A percentile compares a stretch with the other conserved stretches of the same genome.
These are phyloP conservation scores for Girardia tigrina DNA, from an alignment of 2,888 invertebrate genomes.

Conservation along the genomic window DNA sequence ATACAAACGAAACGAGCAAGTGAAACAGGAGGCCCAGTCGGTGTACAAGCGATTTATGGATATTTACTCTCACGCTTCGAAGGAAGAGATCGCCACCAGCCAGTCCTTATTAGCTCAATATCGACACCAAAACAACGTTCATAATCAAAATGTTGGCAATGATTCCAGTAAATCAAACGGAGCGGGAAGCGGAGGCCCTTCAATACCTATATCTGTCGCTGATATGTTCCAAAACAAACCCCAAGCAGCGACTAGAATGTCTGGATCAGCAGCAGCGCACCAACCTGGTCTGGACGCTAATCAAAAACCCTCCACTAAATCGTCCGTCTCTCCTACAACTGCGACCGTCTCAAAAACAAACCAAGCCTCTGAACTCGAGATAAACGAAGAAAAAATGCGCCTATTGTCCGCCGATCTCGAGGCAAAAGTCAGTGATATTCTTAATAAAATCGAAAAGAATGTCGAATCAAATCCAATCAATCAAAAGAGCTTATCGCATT, in stretches of 20 bases:
- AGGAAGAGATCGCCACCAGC: not conserved
- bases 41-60: conserved; percentile 6
- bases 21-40: not conserved
- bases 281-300: not conserved
- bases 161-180: not conserved
- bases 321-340: not conserved
- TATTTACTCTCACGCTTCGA: not conserved
- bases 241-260: not conserved
- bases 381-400: conserved; percentile 13
- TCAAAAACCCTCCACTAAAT: not conserved
- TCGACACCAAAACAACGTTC: not conserved
- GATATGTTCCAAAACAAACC: not conserved
- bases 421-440: not conserved
- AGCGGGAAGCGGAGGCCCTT: too few species aligned
- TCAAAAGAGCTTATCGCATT: not conserved
- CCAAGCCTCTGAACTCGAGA: not conserved
- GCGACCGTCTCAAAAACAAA: not conserved
- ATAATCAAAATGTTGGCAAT: not conserved
- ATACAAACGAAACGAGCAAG: not conserved
- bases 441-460: conserved; percentile 1
- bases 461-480: not conserved
- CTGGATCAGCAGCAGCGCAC: not conserved
- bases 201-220: not conserved
- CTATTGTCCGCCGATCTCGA: not conserved
- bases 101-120: not conserved